A percentile compares a stretch with the other conserved stretches of the same genome.
Conservation (phyloP, 2,888 invertebrate species). For the Meta bourneti region DNA sequence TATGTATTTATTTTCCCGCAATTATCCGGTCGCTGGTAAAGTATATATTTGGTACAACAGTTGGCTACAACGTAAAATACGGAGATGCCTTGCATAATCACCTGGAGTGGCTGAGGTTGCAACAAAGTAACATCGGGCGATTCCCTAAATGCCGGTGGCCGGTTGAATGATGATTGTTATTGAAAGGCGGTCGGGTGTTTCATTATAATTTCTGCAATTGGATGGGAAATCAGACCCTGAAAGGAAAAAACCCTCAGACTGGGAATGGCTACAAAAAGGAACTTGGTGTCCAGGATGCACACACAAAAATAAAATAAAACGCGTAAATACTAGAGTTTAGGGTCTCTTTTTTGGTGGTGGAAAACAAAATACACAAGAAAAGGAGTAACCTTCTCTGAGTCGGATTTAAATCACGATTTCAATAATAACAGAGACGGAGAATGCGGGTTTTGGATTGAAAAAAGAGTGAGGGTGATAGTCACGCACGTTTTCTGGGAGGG, state of each 20-base stretch:
- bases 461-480: conserved; percentile 7
- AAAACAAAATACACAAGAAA: not conserved
- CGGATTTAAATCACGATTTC: conserved; percentile 38
- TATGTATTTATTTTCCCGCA: conserved; percentile 49
- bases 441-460: not conserved
- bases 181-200: conserved; percentile 38
- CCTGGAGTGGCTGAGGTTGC: conserved; percentile 27
- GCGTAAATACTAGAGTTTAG: not conserved
- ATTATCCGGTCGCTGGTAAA: conserved; percentile 18
- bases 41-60: conserved; percentile 38
- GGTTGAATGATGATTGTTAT: conserved; percentile 47
- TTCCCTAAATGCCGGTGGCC: conserved; percentile 24
- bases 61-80: conserved; percentile 29
- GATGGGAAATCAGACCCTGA: not conserved
- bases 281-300: too few species aligned
- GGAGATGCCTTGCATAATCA: conserved; percentile 31
- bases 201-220: conserved; percentile 44
- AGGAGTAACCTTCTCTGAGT: not conserved
- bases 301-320: not conserved
- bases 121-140: conserved; percentile 50
- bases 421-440: conserved; percentile 24
- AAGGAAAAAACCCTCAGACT: not conserved
- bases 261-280: too few species aligned
- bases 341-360: not conserved
- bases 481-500: conserved; percentile 22